Evolutionary conservation across 2,797 vertebrate genomes (phyloP), one percentile per base, ranked within the genome.

Genomic region (Macropus fuliginosus): DNA sequence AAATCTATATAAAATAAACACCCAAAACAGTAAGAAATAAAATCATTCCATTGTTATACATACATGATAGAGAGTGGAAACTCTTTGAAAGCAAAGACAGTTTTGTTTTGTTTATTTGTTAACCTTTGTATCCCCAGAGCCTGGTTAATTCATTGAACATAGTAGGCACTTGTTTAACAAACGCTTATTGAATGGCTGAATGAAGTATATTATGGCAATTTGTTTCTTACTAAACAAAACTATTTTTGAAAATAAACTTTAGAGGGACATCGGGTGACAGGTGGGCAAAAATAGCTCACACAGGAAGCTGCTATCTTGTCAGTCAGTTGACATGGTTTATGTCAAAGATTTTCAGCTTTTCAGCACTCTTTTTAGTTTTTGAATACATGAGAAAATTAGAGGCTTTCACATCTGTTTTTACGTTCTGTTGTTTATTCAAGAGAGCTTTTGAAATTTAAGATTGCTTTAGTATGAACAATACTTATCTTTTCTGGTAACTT

Each of bases 381-480:
- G 55, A 96, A 91, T 94, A 52, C 28, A 55, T 46, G 21, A 96
- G 66, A 92, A 97, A 94, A 91, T 56, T 14, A 93, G n/a, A 92
- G 56, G 10, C 54, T 90, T 55, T 94, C 93, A 96, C 91, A 96
- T 94, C 95, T 97, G 93, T 92, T 96, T 97, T 95, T 92, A 57
- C 5, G 55, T 96, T 94, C 56, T 94, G 50, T 55, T 96, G 92
- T 94, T 97, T 96, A 94, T 81, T 56, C 90, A 91, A 92, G 92
- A 96, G 46, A 95, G 29, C 27, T 94, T 93, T 91, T 90, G 92
- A 92, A 94, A 95, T 92, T 96, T 93, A 96, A 96, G 57, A 55
- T 40, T 40, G 89, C 57, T 93, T 90, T 40, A 81, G 93, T 95
- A 31, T 74, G 55, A 96, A 56, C 91, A 96, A 93, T 93, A 40